Conservation (phyloP, 2,113 vertebrate species). For the Dascyllus trimaculatus region DNA sequence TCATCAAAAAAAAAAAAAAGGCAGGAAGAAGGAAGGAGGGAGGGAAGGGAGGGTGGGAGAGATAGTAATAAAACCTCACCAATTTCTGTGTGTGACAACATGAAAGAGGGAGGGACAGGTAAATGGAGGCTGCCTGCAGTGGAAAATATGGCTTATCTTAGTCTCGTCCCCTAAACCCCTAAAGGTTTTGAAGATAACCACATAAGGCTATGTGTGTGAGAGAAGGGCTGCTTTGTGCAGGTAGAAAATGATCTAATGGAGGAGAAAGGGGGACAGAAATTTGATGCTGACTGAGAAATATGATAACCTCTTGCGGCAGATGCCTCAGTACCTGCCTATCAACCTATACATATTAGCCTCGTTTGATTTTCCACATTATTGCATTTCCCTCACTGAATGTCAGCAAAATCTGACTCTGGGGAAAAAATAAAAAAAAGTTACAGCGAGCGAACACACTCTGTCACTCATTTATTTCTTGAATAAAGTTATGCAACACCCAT, state of each 20-base stretch:
- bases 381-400: conserved; percentile 7
- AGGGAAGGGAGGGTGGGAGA: background rate
- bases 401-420: conserved; percentile 1
- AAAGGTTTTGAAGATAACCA: conserved; percentile 54
- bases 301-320: conserved; percentile 36
- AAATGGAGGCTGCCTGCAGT: conserved; percentile 44
- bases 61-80: conserved; percentile 58
- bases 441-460: background rate
- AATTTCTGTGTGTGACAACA: conserved; percentile 65
- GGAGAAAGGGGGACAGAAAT: conserved; percentile 49
- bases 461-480: conserved; percentile 1
- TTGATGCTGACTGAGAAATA: conserved; percentile 54
- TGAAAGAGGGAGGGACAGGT: conserved; percentile 50
- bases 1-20: conserved; percentile 36
- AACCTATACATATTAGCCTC: conserved; percentile 7
- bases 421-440: background rate
- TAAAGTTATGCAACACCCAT: conserved; percentile 13
- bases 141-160: conserved; percentile 59
- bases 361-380: conserved; percentile 8
- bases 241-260: conserved; percentile 40
- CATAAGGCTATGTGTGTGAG: conserved; percentile 17
- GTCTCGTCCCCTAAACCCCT: conserved; percentile 43
- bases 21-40: background rate
- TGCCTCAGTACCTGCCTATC: conserved; percentile 15
- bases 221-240: conserved; percentile 45